Evolutionary conservation across 2,888 invertebrate species (phyloP).

Genomic region (Volucella inanis): DNA sequence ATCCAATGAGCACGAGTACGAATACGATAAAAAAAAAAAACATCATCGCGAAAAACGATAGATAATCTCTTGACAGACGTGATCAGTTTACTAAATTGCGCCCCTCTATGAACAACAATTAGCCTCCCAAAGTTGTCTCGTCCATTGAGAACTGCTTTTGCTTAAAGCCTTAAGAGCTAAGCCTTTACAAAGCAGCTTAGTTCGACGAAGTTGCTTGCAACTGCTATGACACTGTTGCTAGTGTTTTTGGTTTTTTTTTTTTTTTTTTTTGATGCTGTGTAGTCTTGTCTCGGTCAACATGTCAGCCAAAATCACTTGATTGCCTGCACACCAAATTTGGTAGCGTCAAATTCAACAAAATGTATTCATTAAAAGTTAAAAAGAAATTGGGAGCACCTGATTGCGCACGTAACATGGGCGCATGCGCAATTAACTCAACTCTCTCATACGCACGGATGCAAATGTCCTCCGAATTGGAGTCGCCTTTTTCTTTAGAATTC

Average conservation of each 20-base stretch:
- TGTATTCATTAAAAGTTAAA: conserved; percentile 65
- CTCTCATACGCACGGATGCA: conserved; percentile 64
- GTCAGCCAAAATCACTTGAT: conserved; percentile 69
- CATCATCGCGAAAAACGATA: conserved; percentile 13
- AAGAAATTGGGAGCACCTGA: conserved; percentile 73
- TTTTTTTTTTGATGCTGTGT: no score
- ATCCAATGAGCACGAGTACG: conserved; percentile 24
- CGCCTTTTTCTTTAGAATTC: neutral
- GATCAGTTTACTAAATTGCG: conserved; percentile 64
- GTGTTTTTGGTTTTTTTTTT: neutral
- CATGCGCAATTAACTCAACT: conserved; percentile 55
- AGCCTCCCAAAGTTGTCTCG: conserved; percentile 67
- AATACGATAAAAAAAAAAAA: conserved; percentile 1
- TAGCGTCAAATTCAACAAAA: conserved; percentile 54
- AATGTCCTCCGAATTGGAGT: conserved; percentile 62
- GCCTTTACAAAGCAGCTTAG: neutral
- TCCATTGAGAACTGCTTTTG: conserved; percentile 72
- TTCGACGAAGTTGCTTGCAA: conserved; percentile 18
- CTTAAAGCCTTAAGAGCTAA: conserved; percentile 8
- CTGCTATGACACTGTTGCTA: neutral
- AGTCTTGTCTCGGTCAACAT: conserved; percentile 66
- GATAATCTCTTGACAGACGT: conserved; percentile 69
- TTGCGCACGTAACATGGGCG: conserved; percentile 57
- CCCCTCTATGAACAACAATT: conserved; percentile 69
- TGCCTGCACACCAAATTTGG: conserved; percentile 66